Evolutionary conservation across 1,140 invertebrate genomes (phyloP).

Genomic region (Phymastichus coffea): DNA sequence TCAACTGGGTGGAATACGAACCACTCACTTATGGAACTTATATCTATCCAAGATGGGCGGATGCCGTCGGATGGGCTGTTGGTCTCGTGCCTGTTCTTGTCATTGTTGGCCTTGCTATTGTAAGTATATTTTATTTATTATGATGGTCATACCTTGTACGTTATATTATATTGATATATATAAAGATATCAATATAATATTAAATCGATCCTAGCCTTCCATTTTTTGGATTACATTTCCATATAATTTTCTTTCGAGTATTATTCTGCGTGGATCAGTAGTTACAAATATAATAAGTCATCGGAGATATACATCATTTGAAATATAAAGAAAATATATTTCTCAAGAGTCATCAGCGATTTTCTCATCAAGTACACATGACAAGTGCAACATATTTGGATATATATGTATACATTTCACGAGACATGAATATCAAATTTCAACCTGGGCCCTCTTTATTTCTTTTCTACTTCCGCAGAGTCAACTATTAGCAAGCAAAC

Average conservation of each 20-base stretch:
- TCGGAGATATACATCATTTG: neutral
- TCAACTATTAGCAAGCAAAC: constrained; percentile 38
- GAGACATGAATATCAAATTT: too few species aligned
- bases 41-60: constrained; percentile 75
- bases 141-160: too few species aligned
- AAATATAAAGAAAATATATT: neutral
- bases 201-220: too few species aligned
- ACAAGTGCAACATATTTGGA: neutral
- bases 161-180: too few species aligned
- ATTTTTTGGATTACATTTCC: too few species aligned
- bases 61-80: constrained; percentile 75
- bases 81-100: constrained; percentile 71
- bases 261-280: too few species aligned
- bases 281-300: neutral
- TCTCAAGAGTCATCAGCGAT: neutral
- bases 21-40: constrained; percentile 72
- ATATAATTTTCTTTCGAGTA: too few species aligned
- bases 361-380: too few species aligned
- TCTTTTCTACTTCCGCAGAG: constrained; percentile 29
- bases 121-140: constrained; percentile 50
- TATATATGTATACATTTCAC: too few species aligned
- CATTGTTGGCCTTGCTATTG: constrained; percentile 67
- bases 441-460: neutral
- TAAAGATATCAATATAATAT: too few species aligned
- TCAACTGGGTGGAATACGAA: constrained; percentile 82